Evolutionary conservation across 2,113 vertebrate species (phyloP), one percentile per base, ranked within the genome.

Genomic region (Pseudonaja textilis): DNA sequence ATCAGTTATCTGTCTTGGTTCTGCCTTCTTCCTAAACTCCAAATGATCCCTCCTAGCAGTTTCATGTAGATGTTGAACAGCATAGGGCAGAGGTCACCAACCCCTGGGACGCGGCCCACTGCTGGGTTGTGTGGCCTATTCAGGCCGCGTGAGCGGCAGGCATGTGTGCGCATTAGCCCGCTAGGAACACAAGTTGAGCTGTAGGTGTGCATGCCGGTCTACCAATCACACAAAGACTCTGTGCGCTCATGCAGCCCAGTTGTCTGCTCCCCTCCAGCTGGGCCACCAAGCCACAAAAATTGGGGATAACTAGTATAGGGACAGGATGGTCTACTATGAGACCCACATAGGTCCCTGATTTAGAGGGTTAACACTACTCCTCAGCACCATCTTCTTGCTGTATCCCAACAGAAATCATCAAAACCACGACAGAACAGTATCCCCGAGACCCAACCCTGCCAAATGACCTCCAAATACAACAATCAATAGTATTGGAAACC

Each of bases 101-200:
- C 1, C 10, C 26, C 59, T 29, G 29, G 11, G 11, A 4, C 4
- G 2, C 1, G 1, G 1, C 26, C 4, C 26, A n/a, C 11, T 64
- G 14, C 26, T 6, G 23, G 57, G 57, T 22, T 22, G 22, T 6
- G 22, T 57, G 57, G 57, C 23, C 23, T 59, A 59, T 59, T 59
- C 23, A 8, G 23, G 22, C 23, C 1, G 1, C 2, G 2, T 7
- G 7, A 59, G 57, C 1, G 4, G 61, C 1, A 3, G 3, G 26
- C 26, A 64, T 3, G 11, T 11, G 0, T 12, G 11, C 3, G 3
- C 26, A 1, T 64, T 29, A 29, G 9, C 59, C 61, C 25, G 0
- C 61, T 3, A 64, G 26, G 29, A 11, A 12, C 3, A 11, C 26
- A n/a, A 64, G 26, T 59, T 59, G 23, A 59, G 11, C 26, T 64